phyloP scores from a whole-genome alignment of 2,888 invertebrate species.

The Griposia aprilina region DNA sequence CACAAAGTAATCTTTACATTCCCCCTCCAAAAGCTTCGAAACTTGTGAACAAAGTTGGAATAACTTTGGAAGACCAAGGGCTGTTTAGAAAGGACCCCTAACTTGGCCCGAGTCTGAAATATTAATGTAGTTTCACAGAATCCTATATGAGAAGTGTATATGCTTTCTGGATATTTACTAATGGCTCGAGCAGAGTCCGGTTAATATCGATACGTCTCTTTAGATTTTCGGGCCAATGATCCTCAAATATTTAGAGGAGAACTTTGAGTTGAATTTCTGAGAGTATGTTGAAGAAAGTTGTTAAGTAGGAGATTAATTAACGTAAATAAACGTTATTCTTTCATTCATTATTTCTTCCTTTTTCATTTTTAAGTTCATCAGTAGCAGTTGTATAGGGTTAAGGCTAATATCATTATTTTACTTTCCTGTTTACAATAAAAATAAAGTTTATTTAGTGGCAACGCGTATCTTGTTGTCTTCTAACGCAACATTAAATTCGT shows the following conservation, averaged over 20 bases:
- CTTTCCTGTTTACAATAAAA: background rate
- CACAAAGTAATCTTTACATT: conserved; percentile 87
- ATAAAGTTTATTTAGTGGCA: background rate
- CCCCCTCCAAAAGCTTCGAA: conserved; percentile 81
- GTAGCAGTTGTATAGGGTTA: background rate
- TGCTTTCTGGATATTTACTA: conserved; percentile 81
- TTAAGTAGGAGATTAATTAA: background rate
- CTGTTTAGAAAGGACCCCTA: conserved; percentile 90
- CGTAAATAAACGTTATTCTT: too few species aligned
- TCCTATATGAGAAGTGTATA: conserved; percentile 86
- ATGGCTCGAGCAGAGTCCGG: conserved; percentile 68
- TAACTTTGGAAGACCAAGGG: conserved; percentile 90
- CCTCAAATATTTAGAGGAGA: conserved; percentile 37
- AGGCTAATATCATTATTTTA: background rate
- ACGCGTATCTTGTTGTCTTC: background rate
- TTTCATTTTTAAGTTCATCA: background rate
- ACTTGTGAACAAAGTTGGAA: conserved; percentile 87
- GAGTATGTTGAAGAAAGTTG: background rate
- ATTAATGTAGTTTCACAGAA: conserved; percentile 90
- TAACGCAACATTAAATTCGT: conserved; percentile 23
- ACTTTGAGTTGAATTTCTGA: conserved; percentile 28
- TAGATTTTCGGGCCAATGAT: conserved; percentile 36
- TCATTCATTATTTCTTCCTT: too few species aligned
- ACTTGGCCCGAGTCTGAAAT: conserved; percentile 86
- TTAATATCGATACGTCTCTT: conserved; percentile 66